Conservation (phyloP, 1,140 invertebrate species). For the Drosophila orosa region DNA sequence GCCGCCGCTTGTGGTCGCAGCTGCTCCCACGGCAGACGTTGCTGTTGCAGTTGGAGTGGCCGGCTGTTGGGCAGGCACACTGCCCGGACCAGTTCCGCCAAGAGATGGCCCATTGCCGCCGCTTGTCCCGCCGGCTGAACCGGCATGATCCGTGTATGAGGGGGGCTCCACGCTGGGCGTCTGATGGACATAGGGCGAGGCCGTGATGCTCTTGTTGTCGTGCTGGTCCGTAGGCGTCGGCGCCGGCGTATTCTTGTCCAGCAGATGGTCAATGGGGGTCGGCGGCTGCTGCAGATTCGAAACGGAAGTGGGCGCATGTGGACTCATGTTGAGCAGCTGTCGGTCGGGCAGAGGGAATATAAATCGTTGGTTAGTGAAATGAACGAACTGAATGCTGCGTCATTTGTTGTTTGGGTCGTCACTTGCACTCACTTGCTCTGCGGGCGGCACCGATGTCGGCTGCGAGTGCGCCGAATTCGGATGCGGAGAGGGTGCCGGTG, state of each 20-base stretch:
- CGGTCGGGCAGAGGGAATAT: neutral
- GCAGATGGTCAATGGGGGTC: slow-evolving; percentile 82
- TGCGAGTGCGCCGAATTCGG: slow-evolving; percentile 90
- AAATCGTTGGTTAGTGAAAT: slow-evolving; percentile 7
- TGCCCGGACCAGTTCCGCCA: slow-evolving; percentile 44
- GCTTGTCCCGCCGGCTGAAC: neutral
- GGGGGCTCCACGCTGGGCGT: slow-evolving; percentile 81
- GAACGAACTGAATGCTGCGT: neutral
- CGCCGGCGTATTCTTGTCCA: slow-evolving; percentile 83
- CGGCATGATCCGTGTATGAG: slow-evolving; percentile 57
- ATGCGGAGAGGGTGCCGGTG: slow-evolving; percentile 90
- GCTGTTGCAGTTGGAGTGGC: slow-evolving; percentile 54
- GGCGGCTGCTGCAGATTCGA: slow-evolving; percentile 82
- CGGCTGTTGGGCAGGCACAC: slow-evolving; percentile 67
- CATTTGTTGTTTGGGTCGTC: slow-evolving; percentile 85
- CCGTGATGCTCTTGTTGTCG: slow-evolving; percentile 82
- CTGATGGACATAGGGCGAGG: slow-evolving; percentile 81
- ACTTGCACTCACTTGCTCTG: slow-evolving; percentile 87
- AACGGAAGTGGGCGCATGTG: slow-evolving; percentile 79
- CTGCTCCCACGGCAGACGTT: slow-evolving; percentile 5
- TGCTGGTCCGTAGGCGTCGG: slow-evolving; percentile 84
- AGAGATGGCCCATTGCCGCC: slow-evolving; percentile 18
- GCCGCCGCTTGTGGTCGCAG: slow-evolving; percentile 9
- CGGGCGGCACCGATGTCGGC: slow-evolving; percentile 89
- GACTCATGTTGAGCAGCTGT: slow-evolving; percentile 79